Evolutionary conservation across 2,113 vertebrate species (phyloP).

Genomic region (Argyrosomus japonicus): DNA sequence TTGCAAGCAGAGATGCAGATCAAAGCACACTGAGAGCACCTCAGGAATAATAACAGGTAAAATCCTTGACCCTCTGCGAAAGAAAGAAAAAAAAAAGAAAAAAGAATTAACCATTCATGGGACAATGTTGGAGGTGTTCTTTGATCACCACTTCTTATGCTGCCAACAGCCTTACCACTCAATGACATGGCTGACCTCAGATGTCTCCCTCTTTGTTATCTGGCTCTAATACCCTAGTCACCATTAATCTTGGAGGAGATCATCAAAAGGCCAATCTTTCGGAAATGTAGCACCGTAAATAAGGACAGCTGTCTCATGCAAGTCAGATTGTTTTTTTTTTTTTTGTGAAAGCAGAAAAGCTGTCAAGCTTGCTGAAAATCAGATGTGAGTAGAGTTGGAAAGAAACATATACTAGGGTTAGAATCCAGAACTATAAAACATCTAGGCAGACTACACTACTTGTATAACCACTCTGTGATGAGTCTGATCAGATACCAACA

Average conservation of each 20-base stretch:
- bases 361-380: slow-evolving; percentile 46
- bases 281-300: slow-evolving; percentile 64
- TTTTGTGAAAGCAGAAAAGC: slow-evolving; percentile 31
- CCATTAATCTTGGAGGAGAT: slow-evolving; percentile 54
- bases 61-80: slow-evolving; percentile 58
- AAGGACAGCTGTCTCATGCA: slow-evolving; percentile 51
- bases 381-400: slow-evolving; percentile 5
- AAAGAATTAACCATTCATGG: slow-evolving; percentile 66
- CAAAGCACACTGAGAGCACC: slow-evolving; percentile 57
- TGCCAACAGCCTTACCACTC: slow-evolving; percentile 40
- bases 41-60: slow-evolving; percentile 61
- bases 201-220: slow-evolving; percentile 60
- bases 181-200: slow-evolving; percentile 61
- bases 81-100: slow-evolving; percentile 21
- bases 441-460: background rate
- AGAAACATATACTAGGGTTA: slow-evolving; percentile 5
- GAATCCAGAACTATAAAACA: slow-evolving; percentile 12
- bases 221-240: slow-evolving; percentile 47
- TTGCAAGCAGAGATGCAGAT: slow-evolving; percentile 57
- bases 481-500: slow-evolving; percentile 8
- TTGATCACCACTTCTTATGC: slow-evolving; percentile 63
- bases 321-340: slow-evolving; percentile 56
- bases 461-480: background rate
- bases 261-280: slow-evolving; percentile 60
- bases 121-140: slow-evolving; percentile 42